Conservation (phyloP, 2,888 invertebrate genomes). For the Noctua pronuba region DNA sequence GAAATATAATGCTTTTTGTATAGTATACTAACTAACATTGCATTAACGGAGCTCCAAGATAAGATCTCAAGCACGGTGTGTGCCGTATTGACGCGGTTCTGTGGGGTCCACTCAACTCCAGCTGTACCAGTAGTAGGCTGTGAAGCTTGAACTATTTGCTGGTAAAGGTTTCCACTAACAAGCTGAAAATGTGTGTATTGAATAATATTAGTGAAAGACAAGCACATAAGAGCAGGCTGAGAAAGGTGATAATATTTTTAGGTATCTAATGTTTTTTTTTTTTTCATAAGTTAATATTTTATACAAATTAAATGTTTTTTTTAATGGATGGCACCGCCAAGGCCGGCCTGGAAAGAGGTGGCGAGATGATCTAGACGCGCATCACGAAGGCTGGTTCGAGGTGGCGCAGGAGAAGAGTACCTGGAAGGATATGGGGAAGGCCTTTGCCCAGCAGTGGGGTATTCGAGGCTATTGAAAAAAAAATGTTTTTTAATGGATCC, state of each 20-base stretch:
- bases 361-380: too few relatives aligned
- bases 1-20: background rate
- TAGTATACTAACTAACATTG: constrained; percentile 90
- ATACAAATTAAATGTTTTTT: background rate
- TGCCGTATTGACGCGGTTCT: constrained; percentile 81
- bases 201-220: background rate
- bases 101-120: constrained; percentile 75
- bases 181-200: constrained; percentile 81
- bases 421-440: too few relatives aligned
- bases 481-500: too few relatives aligned
- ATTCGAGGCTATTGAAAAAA: too few relatives aligned
- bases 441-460: too few relatives aligned
- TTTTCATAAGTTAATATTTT: background rate
- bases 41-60: constrained; percentile 92
- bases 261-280: background rate
- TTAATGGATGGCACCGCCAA: too few relatives aligned
- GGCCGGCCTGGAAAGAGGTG: too few relatives aligned
- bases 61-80: constrained; percentile 93
- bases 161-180: constrained; percentile 89
- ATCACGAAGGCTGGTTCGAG: too few relatives aligned
- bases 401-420: too few relatives aligned
- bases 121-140: constrained; percentile 70
- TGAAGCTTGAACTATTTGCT: constrained; percentile 92
- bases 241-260: background rate
- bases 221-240: background rate